These are phyloP conservation scores for Orthonevra nobilis DNA, from an alignment of 2,888 invertebrate genomes.

Conservation along the genomic window DNA sequence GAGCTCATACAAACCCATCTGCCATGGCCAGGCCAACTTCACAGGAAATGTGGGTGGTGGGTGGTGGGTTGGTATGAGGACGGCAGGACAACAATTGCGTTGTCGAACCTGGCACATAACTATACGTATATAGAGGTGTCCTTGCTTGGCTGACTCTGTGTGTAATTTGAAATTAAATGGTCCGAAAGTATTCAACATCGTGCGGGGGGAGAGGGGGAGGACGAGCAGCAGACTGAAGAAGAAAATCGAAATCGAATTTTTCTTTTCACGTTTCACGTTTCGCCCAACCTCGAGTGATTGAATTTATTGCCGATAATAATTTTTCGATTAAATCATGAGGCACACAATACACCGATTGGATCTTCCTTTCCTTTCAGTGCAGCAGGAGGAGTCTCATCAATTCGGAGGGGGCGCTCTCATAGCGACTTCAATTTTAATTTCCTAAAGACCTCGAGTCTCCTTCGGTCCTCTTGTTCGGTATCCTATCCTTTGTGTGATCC, in stretches of 20 bases:
- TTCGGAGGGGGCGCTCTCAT: conserved; percentile 20
- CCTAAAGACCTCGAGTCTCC: conserved; percentile 56
- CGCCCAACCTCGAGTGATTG: conserved; percentile 40
- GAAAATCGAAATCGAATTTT: too few species aligned
- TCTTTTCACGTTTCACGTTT: conserved; percentile 2
- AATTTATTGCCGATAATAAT: conserved; percentile 69
- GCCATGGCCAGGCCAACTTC: too few species aligned
- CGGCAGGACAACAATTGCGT: conserved; percentile 48
- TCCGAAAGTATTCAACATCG: conserved; percentile 57
- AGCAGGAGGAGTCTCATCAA: conserved; percentile 50
- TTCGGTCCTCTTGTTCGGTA: conserved; percentile 11
- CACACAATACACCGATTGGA: conserved; percentile 41
- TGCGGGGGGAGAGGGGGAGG: neutral
- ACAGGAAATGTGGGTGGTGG: conserved; percentile 28
- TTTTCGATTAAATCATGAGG: conserved; percentile 67
- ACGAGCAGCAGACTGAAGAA: too few species aligned
- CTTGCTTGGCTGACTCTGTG: conserved; percentile 55
- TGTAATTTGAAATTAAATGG: conserved; percentile 70
- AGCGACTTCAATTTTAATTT: conserved; percentile 65
- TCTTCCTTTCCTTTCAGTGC: too few species aligned
- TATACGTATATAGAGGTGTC: neutral
- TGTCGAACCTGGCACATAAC: conserved; percentile 35
- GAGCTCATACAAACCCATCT: conserved; percentile 41
- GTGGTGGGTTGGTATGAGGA: conserved; percentile 26
- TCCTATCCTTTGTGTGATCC: conserved; percentile 38